Conservation (phyloP, 2,797 vertebrate species). For the Thamnophis elegans region DNA sequence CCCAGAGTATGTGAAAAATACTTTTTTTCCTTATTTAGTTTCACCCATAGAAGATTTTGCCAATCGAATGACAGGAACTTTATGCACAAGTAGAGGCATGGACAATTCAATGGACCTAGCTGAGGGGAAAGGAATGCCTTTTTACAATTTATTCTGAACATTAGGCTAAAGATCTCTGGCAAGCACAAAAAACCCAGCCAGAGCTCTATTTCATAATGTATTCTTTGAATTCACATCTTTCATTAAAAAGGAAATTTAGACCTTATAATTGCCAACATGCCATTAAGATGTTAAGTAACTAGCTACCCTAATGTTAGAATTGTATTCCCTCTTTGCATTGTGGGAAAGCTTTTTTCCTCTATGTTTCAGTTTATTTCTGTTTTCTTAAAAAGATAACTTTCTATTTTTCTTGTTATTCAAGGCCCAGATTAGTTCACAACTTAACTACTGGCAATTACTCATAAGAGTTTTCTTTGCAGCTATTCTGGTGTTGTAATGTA, state of each 20-base stretch:
- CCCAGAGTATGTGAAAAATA: conserved; percentile 73
- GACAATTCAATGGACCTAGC: neutral
- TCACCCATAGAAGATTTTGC: neutral
- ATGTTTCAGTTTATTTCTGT: neutral
- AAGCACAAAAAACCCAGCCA: neutral
- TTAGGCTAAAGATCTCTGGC: neutral
- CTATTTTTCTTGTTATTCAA: conserved; percentile 47
- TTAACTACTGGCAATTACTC: conserved; percentile 7
- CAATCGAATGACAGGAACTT: neutral
- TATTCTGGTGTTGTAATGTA: conserved; percentile 15
- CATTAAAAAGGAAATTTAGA: neutral
- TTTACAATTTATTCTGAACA: neutral
- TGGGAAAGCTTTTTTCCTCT: neutral
- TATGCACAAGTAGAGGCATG: neutral
- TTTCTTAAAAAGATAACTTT: neutral
- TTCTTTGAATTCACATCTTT: neutral
- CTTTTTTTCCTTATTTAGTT: conserved; percentile 35
- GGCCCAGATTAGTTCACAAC: neutral
- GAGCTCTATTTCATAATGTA: neutral
- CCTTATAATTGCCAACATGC: neutral
- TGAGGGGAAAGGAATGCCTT: neutral
- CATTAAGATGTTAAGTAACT: neutral
- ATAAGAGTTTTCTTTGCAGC: conserved; percentile 21
- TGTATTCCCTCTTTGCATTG: neutral
- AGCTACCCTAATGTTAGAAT: neutral